These are phyloP conservation scores for Pherbina coryleti DNA, from an alignment of 2,888 invertebrate genomes.

Conservation along the genomic window DNA sequence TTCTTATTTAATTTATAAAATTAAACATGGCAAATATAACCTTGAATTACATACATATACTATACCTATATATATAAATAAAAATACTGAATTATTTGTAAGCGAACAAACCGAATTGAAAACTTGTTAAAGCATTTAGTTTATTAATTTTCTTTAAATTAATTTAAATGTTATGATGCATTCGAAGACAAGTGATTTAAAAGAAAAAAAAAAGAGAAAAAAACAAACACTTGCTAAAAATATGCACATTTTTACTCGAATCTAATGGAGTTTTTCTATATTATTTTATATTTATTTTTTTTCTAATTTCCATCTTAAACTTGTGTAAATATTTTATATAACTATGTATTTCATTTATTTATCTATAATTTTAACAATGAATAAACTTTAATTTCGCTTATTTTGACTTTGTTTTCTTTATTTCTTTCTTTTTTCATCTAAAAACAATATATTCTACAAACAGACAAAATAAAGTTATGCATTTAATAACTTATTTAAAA, in stretches of 20 bases:
- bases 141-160: no score
- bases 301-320: neutral
- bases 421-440: neutral
- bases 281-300: neutral
- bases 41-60: no score
- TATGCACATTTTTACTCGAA: neutral
- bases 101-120: no score
- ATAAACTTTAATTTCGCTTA: conserved; percentile 3
- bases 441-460: neutral
- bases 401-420: neutral
- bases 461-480: neutral
- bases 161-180: no score
- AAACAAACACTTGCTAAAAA: no score
- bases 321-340: conserved; percentile 13
- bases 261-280: neutral
- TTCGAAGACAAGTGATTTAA: no score
- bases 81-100: no score
- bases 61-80: no score
- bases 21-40: no score
- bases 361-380: conserved; percentile 10
- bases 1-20: no score
- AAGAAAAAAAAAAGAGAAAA: no score
- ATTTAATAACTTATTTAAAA: neutral
- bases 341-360: neutral
- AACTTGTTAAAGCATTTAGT: no score